Conservation (phyloP, 2,113 vertebrate species). For the Chaetodon trifascialis region DNA sequence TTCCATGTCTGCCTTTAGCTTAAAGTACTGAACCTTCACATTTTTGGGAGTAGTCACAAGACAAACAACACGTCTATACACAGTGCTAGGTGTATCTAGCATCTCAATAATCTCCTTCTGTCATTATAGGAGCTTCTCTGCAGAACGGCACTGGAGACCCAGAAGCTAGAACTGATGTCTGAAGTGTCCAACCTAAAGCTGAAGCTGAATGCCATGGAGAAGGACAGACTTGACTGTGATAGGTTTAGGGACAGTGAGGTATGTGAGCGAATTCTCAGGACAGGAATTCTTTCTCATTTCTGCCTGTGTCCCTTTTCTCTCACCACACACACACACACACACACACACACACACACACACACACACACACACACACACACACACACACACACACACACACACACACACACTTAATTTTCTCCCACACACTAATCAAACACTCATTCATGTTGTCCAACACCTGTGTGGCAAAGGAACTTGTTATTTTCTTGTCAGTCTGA, state of each 20-base stretch:
- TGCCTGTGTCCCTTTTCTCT: conserved; percentile 3
- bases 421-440: conserved; percentile 27
- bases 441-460: conserved; percentile 39
- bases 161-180: conserved; percentile 95
- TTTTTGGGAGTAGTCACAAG: not conserved
- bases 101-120: not conserved
- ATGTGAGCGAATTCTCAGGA: conserved; percentile 44
- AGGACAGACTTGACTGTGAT: conserved; percentile 90
- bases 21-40: not conserved
- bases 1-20: not conserved
- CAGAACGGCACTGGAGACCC: conserved; percentile 92
- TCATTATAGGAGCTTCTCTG: conserved; percentile 91
- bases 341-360: not conserved
- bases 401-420: not conserved
- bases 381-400: not conserved
- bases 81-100: too few relatives aligned
- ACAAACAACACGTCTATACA: not conserved
- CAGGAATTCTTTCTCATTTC: conserved; percentile 33
- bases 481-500: conserved; percentile 23
- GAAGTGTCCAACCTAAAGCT: conserved; percentile 96
- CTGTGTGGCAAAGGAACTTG: conserved; percentile 27
- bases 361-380: not conserved
- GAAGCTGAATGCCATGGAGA: conserved; percentile 91
- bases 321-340: not conserved
- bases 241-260: conserved; percentile 94